Conservation (phyloP, 2,888 invertebrate species). For the Scrobipalpa costella region DNA sequence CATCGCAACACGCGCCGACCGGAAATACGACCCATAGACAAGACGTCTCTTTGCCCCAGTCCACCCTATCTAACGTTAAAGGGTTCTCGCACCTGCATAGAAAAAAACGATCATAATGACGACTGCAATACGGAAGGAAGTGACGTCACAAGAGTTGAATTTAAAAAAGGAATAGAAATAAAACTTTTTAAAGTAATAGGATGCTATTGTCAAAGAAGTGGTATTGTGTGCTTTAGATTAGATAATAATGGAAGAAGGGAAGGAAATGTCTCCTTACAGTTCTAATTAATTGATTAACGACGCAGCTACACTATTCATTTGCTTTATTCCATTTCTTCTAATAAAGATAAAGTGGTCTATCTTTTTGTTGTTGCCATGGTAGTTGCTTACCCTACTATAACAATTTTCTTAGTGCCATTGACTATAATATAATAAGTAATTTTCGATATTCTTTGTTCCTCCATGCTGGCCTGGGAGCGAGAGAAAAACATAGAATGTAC, state of each 20-base stretch:
- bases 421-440: no score
- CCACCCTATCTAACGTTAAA: slow-evolving; percentile 46
- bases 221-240: slow-evolving; percentile 1
- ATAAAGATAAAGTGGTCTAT: not conserved
- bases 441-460: no score
- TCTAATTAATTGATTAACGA: not conserved
- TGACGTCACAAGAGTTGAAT: slow-evolving; percentile 26
- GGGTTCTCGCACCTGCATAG: slow-evolving; percentile 70
- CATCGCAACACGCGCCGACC: slow-evolving; percentile 4
- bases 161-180: not conserved
- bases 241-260: not conserved
- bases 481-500: no score
- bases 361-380: no score
- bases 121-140: slow-evolving; percentile 45
- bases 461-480: no score
- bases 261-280: not conserved
- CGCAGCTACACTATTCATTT: not conserved
- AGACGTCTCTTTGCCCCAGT: slow-evolving; percentile 22
- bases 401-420: no score
- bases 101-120: slow-evolving; percentile 44
- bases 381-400: no score
- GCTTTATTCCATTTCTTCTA: no score
- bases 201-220: not conserved
- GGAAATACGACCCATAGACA: not conserved
- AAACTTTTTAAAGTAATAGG: slow-evolving; percentile 10